Evolutionary conservation across 2,113 vertebrate species (phyloP).

Genomic region (Cyanistes caeruleus): DNA sequence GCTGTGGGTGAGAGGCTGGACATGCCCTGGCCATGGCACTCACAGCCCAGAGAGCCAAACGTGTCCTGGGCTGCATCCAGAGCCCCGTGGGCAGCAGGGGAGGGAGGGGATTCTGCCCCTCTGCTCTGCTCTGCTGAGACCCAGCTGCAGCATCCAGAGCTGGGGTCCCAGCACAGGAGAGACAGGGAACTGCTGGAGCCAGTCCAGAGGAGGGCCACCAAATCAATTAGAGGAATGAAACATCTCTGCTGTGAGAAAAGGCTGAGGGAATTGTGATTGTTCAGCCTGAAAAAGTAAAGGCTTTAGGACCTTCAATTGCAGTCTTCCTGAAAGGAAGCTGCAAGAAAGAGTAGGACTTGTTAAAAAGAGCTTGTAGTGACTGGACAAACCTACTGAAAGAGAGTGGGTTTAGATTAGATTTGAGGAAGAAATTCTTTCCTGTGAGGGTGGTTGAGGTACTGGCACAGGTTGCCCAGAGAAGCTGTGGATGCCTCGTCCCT

Average conservation of each 20-base stretch:
- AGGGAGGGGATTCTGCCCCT: not conserved
- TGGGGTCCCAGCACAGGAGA: not conserved
- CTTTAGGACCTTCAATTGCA: not conserved
- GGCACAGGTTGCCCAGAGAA: not conserved
- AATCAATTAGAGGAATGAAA: not conserved
- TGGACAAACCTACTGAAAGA: not conserved
- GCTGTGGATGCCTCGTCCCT: fast-evolving
- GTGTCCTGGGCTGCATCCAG: not conserved
- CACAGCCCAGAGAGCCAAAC: not conserved
- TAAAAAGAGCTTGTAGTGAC: not conserved
- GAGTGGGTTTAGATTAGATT: not conserved
- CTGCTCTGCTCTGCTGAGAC: not conserved
- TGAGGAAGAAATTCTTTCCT: not conserved
- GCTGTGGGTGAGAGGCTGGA: not conserved
- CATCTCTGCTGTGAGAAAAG: fast-evolving
- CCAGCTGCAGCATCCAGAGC: not conserved
- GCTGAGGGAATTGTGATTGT: not conserved
- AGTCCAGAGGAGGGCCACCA: not conserved
- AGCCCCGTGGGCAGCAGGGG: fast-evolving
- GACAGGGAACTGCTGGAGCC: fast-evolving
- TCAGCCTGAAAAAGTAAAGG: not conserved
- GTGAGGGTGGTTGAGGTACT: not conserved
- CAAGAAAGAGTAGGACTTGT: not conserved
- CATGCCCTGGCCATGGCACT: not conserved
- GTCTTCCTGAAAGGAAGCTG: not conserved